These are phyloP conservation scores for Gila robusta DNA, from an alignment of 2,797 vertebrate genomes.

Conservation along the genomic window DNA sequence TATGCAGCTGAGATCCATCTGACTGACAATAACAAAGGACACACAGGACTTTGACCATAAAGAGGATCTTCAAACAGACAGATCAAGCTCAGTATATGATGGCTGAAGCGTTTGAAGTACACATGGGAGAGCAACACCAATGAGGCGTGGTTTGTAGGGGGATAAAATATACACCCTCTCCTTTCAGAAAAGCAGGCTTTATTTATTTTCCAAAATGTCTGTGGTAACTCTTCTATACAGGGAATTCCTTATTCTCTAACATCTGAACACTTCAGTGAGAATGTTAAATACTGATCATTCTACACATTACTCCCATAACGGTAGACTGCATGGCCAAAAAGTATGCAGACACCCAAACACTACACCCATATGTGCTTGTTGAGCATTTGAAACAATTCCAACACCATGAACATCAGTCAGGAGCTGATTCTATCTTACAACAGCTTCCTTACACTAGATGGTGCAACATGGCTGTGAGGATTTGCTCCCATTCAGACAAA, in stretches of 20 bases:
- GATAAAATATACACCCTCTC: not conserved
- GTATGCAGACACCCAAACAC: not conserved
- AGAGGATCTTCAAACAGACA: slow-evolving; percentile 44
- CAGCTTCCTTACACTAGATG: not conserved
- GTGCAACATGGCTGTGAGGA: not conserved
- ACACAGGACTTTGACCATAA: slow-evolving; percentile 35
- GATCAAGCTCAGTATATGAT: slow-evolving; percentile 44
- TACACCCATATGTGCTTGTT: not conserved
- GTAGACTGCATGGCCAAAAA: not conserved
- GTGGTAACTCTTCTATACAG: not conserved
- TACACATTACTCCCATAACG: not conserved
- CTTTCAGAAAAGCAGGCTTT: slow-evolving; percentile 7
- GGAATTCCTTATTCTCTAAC: slow-evolving; percentile 6
- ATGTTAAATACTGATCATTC: not conserved
- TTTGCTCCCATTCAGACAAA: not conserved
- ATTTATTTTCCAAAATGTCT: slow-evolving; percentile 15
- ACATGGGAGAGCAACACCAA: slow-evolving; percentile 20
- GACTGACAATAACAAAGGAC: slow-evolving; percentile 42
- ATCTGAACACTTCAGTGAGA: not conserved
- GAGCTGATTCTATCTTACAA: not conserved
- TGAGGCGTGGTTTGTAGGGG: slow-evolving; percentile 6
- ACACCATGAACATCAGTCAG: not conserved
- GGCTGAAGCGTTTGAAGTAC: slow-evolving; percentile 39
- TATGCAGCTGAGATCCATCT: slow-evolving; percentile 36
- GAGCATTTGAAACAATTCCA: not conserved